Evolutionary conservation across 2,888 invertebrate species (phyloP).

Genomic region (Athetis lepigone): DNA sequence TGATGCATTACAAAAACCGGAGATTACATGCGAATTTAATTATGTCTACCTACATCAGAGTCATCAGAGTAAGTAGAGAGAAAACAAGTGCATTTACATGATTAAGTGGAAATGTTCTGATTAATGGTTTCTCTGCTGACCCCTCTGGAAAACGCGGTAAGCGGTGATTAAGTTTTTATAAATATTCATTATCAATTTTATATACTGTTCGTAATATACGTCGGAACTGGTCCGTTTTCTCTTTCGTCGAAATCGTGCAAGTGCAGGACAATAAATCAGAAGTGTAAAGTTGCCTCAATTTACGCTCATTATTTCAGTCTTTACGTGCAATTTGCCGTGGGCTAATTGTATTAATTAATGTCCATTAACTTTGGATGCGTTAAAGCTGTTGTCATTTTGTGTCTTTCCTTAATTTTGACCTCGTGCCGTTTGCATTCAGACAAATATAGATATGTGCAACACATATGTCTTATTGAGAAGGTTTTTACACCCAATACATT

Average conservation of each 20-base stretch:
- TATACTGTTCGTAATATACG: constrained; percentile 86
- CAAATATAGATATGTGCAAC: constrained; percentile 53
- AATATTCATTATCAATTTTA: constrained; percentile 89
- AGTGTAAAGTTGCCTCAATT: constrained; percentile 90
- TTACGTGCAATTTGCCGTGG: constrained; percentile 88
- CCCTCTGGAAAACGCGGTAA: constrained; percentile 80
- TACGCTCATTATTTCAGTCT: constrained; percentile 89
- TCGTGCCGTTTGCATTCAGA: constrained; percentile 64
- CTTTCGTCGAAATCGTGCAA: constrained; percentile 89
- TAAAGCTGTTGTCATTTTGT: constrained; percentile 78
- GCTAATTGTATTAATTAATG: constrained; percentile 90
- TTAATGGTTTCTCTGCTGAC: constrained; percentile 85
- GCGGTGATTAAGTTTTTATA: constrained; percentile 88
- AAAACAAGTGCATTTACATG: constrained; percentile 78
- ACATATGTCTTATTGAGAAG: constrained; percentile 17
- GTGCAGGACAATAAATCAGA: constrained; percentile 90
- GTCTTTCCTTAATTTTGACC: constrained; percentile 75
- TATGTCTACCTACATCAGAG: constrained; percentile 64
- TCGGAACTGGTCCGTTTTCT: constrained; percentile 89
- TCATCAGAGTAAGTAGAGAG: constrained; percentile 71
- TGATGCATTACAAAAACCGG: constrained; percentile 53
- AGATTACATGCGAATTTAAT: constrained; percentile 76
- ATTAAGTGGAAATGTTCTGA: constrained; percentile 87
- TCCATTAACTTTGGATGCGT: constrained; percentile 86
- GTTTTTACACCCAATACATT: constrained; percentile 19